Evolutionary conservation across 2,888 invertebrate species (phyloP), one percentile per base, ranked within the genome.

Genomic region (Drosophila paranaensis): DNA sequence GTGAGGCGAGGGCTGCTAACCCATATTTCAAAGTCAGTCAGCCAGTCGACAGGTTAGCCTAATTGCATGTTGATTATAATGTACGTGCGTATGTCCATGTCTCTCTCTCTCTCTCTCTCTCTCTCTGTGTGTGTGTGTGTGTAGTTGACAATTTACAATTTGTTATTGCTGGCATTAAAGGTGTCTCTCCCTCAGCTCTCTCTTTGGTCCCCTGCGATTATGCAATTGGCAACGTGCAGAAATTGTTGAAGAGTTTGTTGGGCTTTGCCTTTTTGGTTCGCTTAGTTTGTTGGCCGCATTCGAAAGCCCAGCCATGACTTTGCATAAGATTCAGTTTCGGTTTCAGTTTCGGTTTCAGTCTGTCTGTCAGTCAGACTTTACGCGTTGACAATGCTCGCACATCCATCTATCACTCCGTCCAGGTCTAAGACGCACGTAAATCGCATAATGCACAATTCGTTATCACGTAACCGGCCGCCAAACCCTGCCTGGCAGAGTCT

Each of bases 21-120:
- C 86, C 82, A 86, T 87, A 86, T 86, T 89, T 86, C 85, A 86
- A 89, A 86, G 86, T 86, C 86, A 89, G 76, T 89, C 85, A 89
- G 77, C 70, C 82, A 74, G 74, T 78, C 68, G 81, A 73, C 83
- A 74, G 81, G 79, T 74, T 89, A 84, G 71, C 77, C 88, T 89
- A 89, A 86, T 89, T 87, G 89, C 89, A 82, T 70, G 74, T 78
- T 87, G 88, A 86, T 82, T 74, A 84, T 73, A 58, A 62, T 75
- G 11, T 54, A 43, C 61, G 55, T 63, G 37, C 63, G 55, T 57
- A 43, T 54, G 16, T 37, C 27, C 9, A 27, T 39, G 43, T 46
- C 25, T 56, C 45, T 46, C 25, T 56, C 45, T 46, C 25, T 56
- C 45, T 46, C 25, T 56, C 45, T 46, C 25, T 56, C 45, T 46